Evolutionary conservation across 2,888 invertebrate genomes (phyloP).

Genomic region (Priocnemis perturbator): DNA sequence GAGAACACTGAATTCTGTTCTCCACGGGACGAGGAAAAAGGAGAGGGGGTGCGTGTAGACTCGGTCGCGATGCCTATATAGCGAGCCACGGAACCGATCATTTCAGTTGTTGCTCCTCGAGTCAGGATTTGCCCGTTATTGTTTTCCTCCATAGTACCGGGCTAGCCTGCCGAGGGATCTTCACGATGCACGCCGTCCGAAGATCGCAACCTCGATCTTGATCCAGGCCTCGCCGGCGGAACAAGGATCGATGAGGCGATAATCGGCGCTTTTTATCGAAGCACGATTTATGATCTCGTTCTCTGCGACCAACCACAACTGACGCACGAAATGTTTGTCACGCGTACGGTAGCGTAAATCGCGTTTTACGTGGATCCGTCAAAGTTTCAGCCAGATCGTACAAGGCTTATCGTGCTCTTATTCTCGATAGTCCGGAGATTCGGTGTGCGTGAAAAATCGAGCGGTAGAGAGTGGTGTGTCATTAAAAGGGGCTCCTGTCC

Average conservation of each 20-base stretch:
- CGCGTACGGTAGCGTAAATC: background rate
- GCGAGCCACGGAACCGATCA: conserved; percentile 62
- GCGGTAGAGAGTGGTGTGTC: conserved; percentile 1
- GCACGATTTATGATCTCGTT: too few relatives aligned
- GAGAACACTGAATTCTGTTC: conserved; percentile 63
- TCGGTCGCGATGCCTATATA: conserved; percentile 68
- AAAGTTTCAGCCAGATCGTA: conserved; percentile 2
- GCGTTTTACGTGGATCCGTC: background rate
- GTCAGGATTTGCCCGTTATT: conserved; percentile 61
- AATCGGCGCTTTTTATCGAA: background rate
- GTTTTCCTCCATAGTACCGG: conserved; percentile 7
- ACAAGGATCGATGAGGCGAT: background rate
- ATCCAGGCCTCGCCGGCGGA: background rate
- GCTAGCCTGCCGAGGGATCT: conserved; percentile 19
- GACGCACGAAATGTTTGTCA: too few relatives aligned
- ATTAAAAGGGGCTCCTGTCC: background rate
- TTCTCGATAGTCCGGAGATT: too few relatives aligned
- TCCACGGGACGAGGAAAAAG: conserved; percentile 45
- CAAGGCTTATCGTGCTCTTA: too few relatives aligned
- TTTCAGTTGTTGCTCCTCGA: conserved; percentile 68
- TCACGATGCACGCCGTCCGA: too few relatives aligned
- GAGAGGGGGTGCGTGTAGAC: conserved; percentile 11
- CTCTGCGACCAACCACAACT: too few relatives aligned
- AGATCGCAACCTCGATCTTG: background rate
- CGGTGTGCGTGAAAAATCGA: too few relatives aligned